Evolutionary conservation across 2,113 vertebrate genomes (phyloP), one percentile per base, ranked within the genome.

Genomic region (Mionectes macconnelli): DNA sequence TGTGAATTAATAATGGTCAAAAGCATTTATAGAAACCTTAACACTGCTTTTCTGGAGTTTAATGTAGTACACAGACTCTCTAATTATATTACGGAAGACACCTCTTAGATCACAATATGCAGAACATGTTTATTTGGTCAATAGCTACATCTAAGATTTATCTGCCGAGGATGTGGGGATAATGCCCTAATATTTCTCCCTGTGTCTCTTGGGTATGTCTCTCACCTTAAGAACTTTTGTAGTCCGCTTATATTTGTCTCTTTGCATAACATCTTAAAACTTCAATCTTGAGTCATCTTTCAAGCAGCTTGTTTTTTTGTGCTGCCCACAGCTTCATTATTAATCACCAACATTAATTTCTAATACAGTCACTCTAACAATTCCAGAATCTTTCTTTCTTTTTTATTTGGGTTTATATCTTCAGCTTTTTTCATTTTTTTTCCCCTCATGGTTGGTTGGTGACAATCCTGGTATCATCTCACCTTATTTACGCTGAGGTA

Each of bases 371-470:
- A 49, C 16, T 74, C 20, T n/a, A 62, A n/a, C 7, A 62, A 39
- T 74, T 11, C 4, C 39, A 45, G 11, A 84, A 68, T 16, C 1
- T 78, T 88, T 44, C 4, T 74, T 87, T 25, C 27, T 42, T 37
- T 25, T 82, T 56, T 63, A 6, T 70, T 49, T 33, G 15, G 0
- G 12, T 62, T 78, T 59, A 5, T 30, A 50, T 20, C 27, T 85
- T 75, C 18, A 42, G 7, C 10, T 59, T 67, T 79, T 79, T 35
- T 6, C 52, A 39, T 8, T 27, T 8, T 21, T 40, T 42, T 69
- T 12, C 1, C 23, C 19, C 9, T 67, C 33, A 23, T 2, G 3
- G 15, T 1, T 62, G 22, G 28, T 16, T 0, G 0, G 25, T 66
- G 47, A 59, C 23, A 55, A 78, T 49, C 12, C 20, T 39, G 9